A percentile compares a stretch with the other conserved stretches of the same genome.
These are phyloP conservation scores for Eulemur mongoz DNA, from an alignment of 2,797 vertebrate genomes.

Conservation along the genomic window DNA sequence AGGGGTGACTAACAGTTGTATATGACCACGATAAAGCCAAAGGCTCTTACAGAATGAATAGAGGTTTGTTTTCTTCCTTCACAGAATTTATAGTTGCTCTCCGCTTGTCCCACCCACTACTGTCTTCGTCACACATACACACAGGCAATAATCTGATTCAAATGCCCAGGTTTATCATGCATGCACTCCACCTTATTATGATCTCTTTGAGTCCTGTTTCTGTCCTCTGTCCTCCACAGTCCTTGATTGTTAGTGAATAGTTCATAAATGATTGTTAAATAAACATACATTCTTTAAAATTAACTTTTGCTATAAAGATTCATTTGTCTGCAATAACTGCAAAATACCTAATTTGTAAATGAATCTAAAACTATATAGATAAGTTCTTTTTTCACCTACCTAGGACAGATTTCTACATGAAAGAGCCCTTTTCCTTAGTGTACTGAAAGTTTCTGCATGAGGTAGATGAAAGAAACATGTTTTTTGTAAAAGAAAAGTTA, in stretches of 20 bases:
- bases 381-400: slow-evolving; percentile 47
- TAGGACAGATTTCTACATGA: slow-evolving; percentile 66
- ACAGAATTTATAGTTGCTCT: neutral
- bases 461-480: neutral
- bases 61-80: neutral
- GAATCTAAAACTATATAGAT: neutral
- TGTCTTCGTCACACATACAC: neutral
- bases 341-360: slow-evolving; percentile 22
- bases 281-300: slow-evolving; percentile 18
- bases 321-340: neutral
- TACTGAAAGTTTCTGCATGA: slow-evolving; percentile 23
- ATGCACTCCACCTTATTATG: neutral
- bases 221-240: neutral
- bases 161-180: neutral
- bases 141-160: neutral
- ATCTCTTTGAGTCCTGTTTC: neutral
- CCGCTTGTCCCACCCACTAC: neutral
- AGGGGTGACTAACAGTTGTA: neutral
- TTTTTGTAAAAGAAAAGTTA: slow-evolving; percentile 23
- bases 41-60: neutral
- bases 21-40: neutral
- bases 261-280: neutral
- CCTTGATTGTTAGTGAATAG: neutral
- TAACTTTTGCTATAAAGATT: neutral
- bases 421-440: slow-evolving; percentile 70